Evolutionary conservation across 2,113 vertebrate species (phyloP).

Genomic region (Collichthys lucidus): DNA sequence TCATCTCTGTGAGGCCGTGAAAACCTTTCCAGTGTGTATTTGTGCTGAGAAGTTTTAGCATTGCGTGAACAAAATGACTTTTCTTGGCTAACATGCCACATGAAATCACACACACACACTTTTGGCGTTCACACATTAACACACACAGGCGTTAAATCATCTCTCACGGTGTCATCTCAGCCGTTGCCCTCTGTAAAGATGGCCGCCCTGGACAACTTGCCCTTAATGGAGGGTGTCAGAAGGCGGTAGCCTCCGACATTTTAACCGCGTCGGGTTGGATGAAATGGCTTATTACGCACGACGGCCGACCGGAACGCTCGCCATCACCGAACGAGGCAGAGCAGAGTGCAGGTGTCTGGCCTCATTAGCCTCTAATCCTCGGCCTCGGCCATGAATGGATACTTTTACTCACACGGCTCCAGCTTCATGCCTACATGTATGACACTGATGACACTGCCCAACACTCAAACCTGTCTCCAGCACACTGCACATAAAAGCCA

Average conservation of each 20-base stretch:
- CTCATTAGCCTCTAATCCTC: neutral
- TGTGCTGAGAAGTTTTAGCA: too few species aligned
- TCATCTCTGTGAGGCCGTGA: too few species aligned
- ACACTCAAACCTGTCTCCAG: neutral
- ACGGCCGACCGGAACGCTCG: neutral
- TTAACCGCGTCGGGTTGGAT: neutral
- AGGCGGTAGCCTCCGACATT: neutral
- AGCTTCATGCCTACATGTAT: neutral
- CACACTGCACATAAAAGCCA: neutral
- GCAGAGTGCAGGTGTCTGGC: neutral
- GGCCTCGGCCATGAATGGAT: neutral
- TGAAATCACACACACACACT: neutral
- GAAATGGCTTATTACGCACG: slow-evolving; percentile 15
- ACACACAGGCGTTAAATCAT: neutral
- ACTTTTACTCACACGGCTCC: neutral
- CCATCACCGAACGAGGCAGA: neutral
- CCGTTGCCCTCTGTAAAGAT: slow-evolving; percentile 13
- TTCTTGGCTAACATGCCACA: too few species aligned
- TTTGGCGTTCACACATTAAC: neutral
- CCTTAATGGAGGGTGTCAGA: neutral
- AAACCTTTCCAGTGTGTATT: too few species aligned
- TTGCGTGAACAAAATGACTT: too few species aligned
- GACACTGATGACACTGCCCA: neutral
- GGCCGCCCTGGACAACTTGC: neutral
- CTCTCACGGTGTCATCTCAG: neutral